A percentile compares a stretch with the other conserved stretches of the same genome.
phyloP scores from a whole-genome alignment of 2,888 invertebrate genomes.

The Prosopocoilus inquinatus region DNA sequence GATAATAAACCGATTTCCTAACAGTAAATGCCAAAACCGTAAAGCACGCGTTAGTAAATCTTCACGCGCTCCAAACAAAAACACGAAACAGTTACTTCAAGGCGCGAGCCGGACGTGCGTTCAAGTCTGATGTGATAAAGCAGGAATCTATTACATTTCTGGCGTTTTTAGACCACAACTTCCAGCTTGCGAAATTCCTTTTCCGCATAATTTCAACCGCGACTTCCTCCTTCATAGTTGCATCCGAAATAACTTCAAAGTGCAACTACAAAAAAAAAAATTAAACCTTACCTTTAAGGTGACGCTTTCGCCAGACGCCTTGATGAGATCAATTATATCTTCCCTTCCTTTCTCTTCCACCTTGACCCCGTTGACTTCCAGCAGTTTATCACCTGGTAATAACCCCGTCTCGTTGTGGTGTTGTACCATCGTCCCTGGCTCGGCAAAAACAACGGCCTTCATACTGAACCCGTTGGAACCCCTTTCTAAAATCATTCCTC shows the following conservation, averaged over 20 bases:
- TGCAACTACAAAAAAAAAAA: not conserved
- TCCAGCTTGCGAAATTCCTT: too few species aligned
- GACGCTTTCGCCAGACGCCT: constrained; percentile 78
- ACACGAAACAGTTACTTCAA: too few species aligned
- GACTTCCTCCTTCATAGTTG: not conserved
- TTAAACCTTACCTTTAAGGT: constrained; percentile 71
- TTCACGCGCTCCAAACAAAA: too few species aligned
- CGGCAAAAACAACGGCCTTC: constrained; percentile 83
- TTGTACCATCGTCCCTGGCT: constrained; percentile 76
- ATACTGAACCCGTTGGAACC: constrained; percentile 52
- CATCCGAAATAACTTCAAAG: not conserved
- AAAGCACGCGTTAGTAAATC: too few species aligned
- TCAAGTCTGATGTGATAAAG: too few species aligned
- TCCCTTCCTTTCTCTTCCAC: constrained; percentile 86
- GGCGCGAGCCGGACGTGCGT: too few species aligned
- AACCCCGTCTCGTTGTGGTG: constrained; percentile 76
- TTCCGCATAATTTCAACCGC: not conserved
- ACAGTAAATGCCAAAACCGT: too few species aligned
- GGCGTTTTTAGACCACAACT: too few species aligned
- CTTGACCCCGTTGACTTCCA: constrained; percentile 85
- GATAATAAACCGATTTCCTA: too few species aligned
- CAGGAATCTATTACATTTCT: too few species aligned
- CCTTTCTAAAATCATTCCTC: constrained; percentile 80
- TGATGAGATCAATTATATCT: constrained; percentile 91
- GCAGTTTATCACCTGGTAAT: constrained; percentile 89